Evolutionary conservation across 2,888 invertebrate genomes (phyloP), one percentile per base, ranked within the genome.

Genomic region (Embidobia sp.): DNA sequence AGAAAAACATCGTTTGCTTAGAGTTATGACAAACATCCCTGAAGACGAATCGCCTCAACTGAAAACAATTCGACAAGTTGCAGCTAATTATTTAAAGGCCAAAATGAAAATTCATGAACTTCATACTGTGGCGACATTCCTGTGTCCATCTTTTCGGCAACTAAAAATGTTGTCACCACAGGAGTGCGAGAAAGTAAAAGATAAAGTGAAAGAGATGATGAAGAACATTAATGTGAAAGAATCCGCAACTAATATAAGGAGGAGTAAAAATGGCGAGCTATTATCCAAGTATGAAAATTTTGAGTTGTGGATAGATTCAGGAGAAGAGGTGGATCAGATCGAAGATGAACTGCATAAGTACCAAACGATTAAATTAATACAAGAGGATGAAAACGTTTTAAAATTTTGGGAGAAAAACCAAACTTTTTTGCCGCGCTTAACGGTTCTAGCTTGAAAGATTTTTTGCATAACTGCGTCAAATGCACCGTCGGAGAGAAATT

Each of bases 381-480:
- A 10, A 35, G 35, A 13, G 3, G 13, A 35, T 35, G 35, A 35
- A 13, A 7, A 48, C 16, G 1, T 48, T 8, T 11, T 51, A 6
- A 29, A 48, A 4, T 33, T 16, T 16, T 33, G 51, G 51, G 11
- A 33, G 4, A 18, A 18, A 18, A 10, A 51, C 3, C 10, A 18
- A 2, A 33, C 5, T 0, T 1, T 19, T 2, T 33, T 51, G n/a
- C 51, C 33, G 11, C 10, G 19, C 1, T 33, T 51, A 11, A 5
- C 51, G 1, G 4, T 19, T 19, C 7, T 53, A 13, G 51, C 51
- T 3, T 5, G 35, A 22, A 11, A 13, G 3, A 35, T 22, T 8
- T 37, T 53, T 26, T 19, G 22, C 22, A 53, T 53, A 2, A 53
- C 33, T 35, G 33, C 51, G 1, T 53, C 51, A 1, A 53, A 35